Base-by-base conservation (phyloP, 2,113 vertebrate genomes). In the Aegithalos caudatus region DNA sequence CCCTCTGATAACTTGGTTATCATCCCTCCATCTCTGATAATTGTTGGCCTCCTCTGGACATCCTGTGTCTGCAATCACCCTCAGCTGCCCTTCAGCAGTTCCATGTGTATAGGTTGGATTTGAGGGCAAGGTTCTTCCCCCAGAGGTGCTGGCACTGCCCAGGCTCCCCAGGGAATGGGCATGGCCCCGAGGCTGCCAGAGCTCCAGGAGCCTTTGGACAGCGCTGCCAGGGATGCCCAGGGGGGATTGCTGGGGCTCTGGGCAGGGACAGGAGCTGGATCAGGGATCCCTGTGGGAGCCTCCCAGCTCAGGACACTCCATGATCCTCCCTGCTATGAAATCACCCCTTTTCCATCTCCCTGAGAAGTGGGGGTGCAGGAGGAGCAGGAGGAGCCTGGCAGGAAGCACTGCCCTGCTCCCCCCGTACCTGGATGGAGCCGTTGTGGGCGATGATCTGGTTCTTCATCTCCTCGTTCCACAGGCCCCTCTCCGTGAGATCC, bases 401-500 rank as follows among this genome's bases (percentile, higher is more conserved):
- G 70, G 19, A 28, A 1, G 0, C n/a, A 28, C 51, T n/a, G 60
- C 29, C 60, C 60, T 74, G 69, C 77, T 58, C 12, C n/a, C 66
- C 78, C 31, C 3, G 3, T 61, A 99, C 99, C 99, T 99, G 99
- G 93, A 99, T 98, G 38, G 99, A 99, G 65, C 99, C 99, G 1
- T 99, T 99, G 82, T 98, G 98, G 88, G 98, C 97, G 25, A 99
- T 99, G 94, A 99, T 98, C 94, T 99, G 98, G 97, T 99, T 99
- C 96, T 99, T 99, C 99, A 99, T 99, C 74, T 99, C 98, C 74
- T 99, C 99, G 0, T 96, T 99, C 99, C 99, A 99, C 62, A 99
- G 96, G 17, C 98, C 99, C 78, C 97, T 96, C 74, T 99, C 99
- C 0, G 99, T 99, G 80, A 99, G 99, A 92, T 99, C 99, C 90